These are phyloP conservation scores for Minunthozetes semirufus DNA, from an alignment of 2,888 invertebrate species.

Conservation along the genomic window DNA sequence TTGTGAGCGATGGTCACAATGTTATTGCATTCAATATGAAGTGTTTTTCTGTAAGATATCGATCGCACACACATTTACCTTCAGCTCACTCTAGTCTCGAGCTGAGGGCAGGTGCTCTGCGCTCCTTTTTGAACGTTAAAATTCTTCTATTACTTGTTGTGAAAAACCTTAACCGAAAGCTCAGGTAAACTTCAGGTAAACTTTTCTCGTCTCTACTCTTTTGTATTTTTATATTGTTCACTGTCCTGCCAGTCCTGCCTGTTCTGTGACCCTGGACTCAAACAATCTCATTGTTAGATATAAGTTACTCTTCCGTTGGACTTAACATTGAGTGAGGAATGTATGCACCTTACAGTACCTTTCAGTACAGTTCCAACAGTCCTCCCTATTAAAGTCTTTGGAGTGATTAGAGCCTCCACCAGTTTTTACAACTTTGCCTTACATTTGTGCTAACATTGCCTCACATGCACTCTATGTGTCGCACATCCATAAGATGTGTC, in stretches of 20 bases:
- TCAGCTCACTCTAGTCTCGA: too few species aligned
- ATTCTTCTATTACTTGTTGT: slow-evolving; percentile 4
- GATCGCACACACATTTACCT: slow-evolving; percentile 15
- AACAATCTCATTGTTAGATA: slow-evolving; percentile 11
- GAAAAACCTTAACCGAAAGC: neutral
- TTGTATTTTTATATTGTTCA: slow-evolving; percentile 6
- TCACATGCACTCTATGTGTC: slow-evolving; percentile 3
- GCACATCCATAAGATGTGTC: neutral
- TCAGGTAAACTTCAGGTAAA: slow-evolving; percentile 21
- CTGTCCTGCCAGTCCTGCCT: slow-evolving; percentile 24
- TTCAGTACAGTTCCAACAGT: too few species aligned
- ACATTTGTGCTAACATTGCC: neutral
- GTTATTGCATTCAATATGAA: neutral
- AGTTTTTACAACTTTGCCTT: neutral
- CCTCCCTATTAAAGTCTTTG: neutral
- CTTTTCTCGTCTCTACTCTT: slow-evolving; percentile 15
- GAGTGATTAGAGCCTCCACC: too few species aligned
- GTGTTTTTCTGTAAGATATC: slow-evolving; percentile 11
- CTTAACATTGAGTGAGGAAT: neutral
- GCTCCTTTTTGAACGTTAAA: neutral
- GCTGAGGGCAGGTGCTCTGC: neutral
- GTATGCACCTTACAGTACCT: slow-evolving; percentile 18
- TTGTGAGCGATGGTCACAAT: slow-evolving; percentile 12
- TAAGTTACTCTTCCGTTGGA: slow-evolving; percentile 23
- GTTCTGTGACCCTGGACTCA: slow-evolving; percentile 20